Base-by-base conservation (phyloP, 2,113 vertebrate species). In the Pelecanus crispus region DNA sequence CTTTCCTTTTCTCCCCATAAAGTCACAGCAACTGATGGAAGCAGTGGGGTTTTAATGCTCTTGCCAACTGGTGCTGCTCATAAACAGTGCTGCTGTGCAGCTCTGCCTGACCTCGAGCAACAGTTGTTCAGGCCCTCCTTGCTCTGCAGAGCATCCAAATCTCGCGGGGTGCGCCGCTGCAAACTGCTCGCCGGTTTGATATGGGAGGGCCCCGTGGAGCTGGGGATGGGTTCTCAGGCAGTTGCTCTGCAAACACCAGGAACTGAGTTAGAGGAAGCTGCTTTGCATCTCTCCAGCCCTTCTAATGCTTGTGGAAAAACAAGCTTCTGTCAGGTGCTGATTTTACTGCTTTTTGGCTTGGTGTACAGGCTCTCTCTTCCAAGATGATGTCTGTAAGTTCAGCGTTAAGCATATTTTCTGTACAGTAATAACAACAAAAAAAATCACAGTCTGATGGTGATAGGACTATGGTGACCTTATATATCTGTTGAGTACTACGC, bases 121-220 rank as follows among this genome's bases (percentile, higher is more conserved):
- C 12, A 29, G 18, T 14, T 34, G 26, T 6, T 36, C 17, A 25
- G 67, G 42, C 26, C 10, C 65, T 38, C 8, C 28, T 31, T 5
- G 6, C 6, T 26, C 66, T 36, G 59, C 25, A 7, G n/a, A 25
- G 63, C 29, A 7, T 17, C 53, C 0, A 0, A 6, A 15, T 53
- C n/a, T 34, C 8, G 1, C 0, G 3, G 47, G 38, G 7, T 1
- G 3, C 18, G 4, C 31, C 31, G 63, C 47, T 18, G 9, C 25
- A 44, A 11, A 44, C 40, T 34, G 2, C 53, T 68, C 0, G 0
- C n/a, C 10, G 5, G 13, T 40, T 40, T 45, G 34, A 31, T 9
- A 7, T 8, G 25, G 40, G 58, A 61, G 32, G 22, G 28, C 21
- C 31, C 25, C 0, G 0, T 55, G 59, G 38, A 65, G 29, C 45